phyloP scores from a whole-genome alignment of 2,797 vertebrate species.

The Sebastolobus altivelis region DNA sequence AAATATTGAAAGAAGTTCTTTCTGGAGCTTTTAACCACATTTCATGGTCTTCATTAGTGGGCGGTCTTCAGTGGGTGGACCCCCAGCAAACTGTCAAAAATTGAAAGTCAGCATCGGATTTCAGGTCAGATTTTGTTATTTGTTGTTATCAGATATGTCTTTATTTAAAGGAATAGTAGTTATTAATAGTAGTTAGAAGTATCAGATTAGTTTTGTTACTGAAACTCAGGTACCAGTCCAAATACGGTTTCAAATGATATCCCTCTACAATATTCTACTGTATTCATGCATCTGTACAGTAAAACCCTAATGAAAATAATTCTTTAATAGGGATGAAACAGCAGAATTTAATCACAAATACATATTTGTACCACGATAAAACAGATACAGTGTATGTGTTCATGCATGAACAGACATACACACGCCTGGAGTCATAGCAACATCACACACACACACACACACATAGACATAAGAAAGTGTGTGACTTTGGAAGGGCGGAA shows the following conservation, averaged over 20 bases:
- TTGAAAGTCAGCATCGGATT: neutral
- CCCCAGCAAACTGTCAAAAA: neutral
- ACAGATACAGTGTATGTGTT: conserved; percentile 1
- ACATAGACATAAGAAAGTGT: conserved; percentile 44
- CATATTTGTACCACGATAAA: neutral
- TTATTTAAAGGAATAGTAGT: neutral
- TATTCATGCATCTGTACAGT: neutral
- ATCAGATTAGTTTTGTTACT: no score
- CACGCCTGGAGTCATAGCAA: conserved; percentile 29
- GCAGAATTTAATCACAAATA: neutral
- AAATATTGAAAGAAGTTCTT: neutral
- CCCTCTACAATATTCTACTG: neutral
- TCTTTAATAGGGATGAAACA: neutral
- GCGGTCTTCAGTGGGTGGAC: neutral
- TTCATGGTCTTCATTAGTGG: neutral
- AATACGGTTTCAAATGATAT: neutral
- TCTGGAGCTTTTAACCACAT: neutral
- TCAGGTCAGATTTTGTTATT: no score
- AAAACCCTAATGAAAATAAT: neutral
- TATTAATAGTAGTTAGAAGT: neutral
- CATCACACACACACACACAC: conserved; percentile 6
- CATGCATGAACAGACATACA: conserved; percentile 18
- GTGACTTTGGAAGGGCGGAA: conserved; percentile 60
- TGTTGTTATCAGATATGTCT: neutral
- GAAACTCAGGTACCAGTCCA: no score